Conservation (phyloP, 2,113 vertebrate species). For the Sphaerodactylus townsendi region DNA sequence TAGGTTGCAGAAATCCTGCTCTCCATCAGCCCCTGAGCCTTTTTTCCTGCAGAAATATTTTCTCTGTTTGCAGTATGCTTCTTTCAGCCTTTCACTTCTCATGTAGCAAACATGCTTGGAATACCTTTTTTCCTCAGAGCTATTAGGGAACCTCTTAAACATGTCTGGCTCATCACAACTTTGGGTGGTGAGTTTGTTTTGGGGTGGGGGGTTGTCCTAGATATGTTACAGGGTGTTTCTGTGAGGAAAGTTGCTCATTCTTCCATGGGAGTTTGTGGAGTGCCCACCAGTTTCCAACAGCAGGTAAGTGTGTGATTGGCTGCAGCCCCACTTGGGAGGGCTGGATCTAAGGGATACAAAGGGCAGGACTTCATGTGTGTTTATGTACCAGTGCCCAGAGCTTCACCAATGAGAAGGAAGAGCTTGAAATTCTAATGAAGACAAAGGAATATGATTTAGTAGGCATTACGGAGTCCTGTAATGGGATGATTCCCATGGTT, state of each 20-base stretch:
- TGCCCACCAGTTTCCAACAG: too few relatives aligned
- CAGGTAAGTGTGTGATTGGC: background rate
- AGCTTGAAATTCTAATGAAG: too few relatives aligned
- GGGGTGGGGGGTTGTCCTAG: too few relatives aligned
- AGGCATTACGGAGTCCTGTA: too few relatives aligned
- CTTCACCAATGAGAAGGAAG: too few relatives aligned
- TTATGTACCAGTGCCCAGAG: too few relatives aligned
- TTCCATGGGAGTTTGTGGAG: background rate
- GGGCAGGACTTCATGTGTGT: too few relatives aligned
- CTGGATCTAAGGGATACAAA: too few relatives aligned
- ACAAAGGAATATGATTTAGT: too few relatives aligned
- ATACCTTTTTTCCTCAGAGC: conserved; percentile 41
- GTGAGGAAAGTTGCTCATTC: background rate
- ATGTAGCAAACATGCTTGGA: background rate
- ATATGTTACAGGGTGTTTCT: background rate
- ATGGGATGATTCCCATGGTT: too few relatives aligned
- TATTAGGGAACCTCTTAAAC: conserved; percentile 5
- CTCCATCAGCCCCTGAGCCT: accelerated
- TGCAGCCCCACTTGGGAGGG: background rate
- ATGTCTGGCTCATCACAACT: too few relatives aligned
- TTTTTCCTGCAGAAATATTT: conserved; percentile 54
- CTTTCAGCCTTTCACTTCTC: conserved; percentile 60
- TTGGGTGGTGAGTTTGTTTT: background rate
- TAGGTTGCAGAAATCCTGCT: accelerated
- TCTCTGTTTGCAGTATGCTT: conserved; percentile 67